A percentile compares a stretch with the other conserved stretches of the same genome.
Conservation (phyloP, 2,113 vertebrate species). For the Poeciliopsis turrubarensis region DNA sequence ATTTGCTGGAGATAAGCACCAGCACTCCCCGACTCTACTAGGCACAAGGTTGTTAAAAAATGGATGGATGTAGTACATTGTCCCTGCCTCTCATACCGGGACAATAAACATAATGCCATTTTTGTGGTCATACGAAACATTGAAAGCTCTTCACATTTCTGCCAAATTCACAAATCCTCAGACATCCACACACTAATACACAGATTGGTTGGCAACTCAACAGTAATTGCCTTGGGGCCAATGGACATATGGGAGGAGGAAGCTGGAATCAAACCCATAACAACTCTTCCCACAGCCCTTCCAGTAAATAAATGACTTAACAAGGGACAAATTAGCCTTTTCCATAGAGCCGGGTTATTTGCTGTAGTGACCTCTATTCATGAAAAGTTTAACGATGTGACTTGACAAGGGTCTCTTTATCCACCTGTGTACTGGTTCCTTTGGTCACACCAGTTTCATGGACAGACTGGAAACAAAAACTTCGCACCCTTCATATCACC, state of each 20-base stretch:
- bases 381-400: background rate
- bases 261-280: background rate
- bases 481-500: background rate
- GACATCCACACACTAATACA: background rate
- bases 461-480: background rate
- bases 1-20: no score
- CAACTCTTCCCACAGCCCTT: background rate
- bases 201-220: background rate
- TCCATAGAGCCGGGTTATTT: background rate
- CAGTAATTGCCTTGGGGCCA: background rate
- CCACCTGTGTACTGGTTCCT: background rate
- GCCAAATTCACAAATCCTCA: background rate
- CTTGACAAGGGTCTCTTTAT: background rate
- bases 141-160: background rate
- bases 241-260: background rate
- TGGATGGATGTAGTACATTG: no score
- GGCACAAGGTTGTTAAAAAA: no score
- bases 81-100: no score
- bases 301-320: background rate
- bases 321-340: background rate
- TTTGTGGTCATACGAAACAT: background rate
- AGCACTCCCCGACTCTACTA: no score
- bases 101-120: background rate
- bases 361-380: no score
- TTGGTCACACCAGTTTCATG: background rate